Base-by-base conservation (phyloP, 2,888 invertebrate genomes). In the Parnassius glacialis region DNA sequence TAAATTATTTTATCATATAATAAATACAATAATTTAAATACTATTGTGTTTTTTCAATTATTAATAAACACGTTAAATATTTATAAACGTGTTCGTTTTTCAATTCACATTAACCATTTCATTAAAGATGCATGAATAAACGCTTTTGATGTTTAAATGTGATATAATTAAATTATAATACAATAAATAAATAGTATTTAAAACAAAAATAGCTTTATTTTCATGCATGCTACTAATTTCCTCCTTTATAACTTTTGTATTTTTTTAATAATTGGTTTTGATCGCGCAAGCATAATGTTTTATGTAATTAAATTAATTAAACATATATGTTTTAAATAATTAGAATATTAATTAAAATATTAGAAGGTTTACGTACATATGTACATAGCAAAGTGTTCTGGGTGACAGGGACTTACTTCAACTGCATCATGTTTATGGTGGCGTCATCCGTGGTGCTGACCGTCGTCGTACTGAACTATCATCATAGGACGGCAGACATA, bases 371-470 rank as follows among this genome's bases (percentile, higher is more conserved):
- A 34, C 10, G 5, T 20, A 42, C 20, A 41, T 52, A 25, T 13
- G 10, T 43, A 52, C 53, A 59, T 47, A 59, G 59, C 50, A 10
- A 41, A 20, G 47, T 10, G 44, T 76, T 80, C 56, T 82, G 73
- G 74, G 68, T 83, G 87, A 74, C 93, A 97, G 98, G 98, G 85
- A 97, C 98, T 76, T 99, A 99, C 93, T 99, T 99, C 95, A 98
- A 98, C 93, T 98, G 98, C 94, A 98, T 98, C 92, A 99, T 99
- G 99, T 97, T 99, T 92, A 98, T 99, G 98, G 98, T 98, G 92
- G 98, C 98, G 65, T 97, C 98, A 68, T 98, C 98, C 69, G 98
- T 99, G 87, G 97, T 98, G 76, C 94, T 98, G 79, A 99, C 99
- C 60, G 98, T 99, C 73, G 96, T 98, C 75, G 98, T 99, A 74